Evolutionary conservation across 1,140 invertebrate species (phyloP), one percentile per base, ranked within the genome.

Genomic region (Philotrypesis tridentata): DNA sequence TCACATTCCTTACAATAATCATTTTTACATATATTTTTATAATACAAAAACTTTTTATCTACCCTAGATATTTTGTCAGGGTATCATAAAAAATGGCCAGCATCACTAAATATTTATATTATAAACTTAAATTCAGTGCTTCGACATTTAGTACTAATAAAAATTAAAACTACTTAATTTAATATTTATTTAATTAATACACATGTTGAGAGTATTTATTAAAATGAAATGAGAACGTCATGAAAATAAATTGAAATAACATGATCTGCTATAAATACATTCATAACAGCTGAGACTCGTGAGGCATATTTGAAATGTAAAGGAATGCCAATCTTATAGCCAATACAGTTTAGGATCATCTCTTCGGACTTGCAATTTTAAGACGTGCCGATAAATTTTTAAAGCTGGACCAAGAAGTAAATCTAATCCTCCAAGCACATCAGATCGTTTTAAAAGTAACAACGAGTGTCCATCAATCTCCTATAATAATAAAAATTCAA

Each of bases 381-480:
- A 92, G 79, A 96, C 93, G 80, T 97, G 96, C 63, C 95, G 93
- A 88, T 97, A 98, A 71, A 98, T 95, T 89, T 97, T 97, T 7
- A 98, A 92, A 7, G 97, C 97, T 31, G 96, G 97, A 14, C 97
- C 97, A 1, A 98, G 90, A 82, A 96, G 95, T 27, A 98, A 90
- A 76, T 95, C 94, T 63, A 98, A 91, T 37, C 95, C 95, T 61
- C 92, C 95, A 3, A 98, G 91, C 4, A 98, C 96, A 87, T 98
- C 97, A 43, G 93, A 93, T 84, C 97, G 92, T 86, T 95, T 95
- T 90, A 98, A 93, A 85, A 98, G 92, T 31, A 97, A 91, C 33
- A 98, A 90, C 3, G 96, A 96, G 83, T 94, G 93, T 0, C 97
- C 97, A 93, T 98, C 97, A 85, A 98, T 97, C 88, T 97, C 96